Evolutionary conservation across 2,888 invertebrate genomes (phyloP).

Genomic region (Hydropsyche betteni): DNA sequence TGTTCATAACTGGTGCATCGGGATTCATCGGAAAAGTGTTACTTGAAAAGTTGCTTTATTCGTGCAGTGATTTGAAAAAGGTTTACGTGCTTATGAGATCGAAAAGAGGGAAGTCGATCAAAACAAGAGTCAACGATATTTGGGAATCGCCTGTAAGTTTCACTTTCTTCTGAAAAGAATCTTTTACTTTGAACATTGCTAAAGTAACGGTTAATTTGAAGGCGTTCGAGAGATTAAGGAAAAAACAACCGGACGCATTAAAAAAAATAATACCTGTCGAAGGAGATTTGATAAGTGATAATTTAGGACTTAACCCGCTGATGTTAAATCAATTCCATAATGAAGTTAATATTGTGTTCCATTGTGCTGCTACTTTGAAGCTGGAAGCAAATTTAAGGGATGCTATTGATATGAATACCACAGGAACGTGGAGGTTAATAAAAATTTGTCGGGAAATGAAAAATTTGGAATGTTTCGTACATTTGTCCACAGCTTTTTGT

Average conservation of each 20-base stretch:
- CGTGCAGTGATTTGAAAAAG: conserved; percentile 55
- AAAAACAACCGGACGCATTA: conserved; percentile 73
- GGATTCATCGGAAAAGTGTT: conserved; percentile 59
- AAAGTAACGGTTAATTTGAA: conserved; percentile 56
- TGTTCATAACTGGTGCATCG: conserved; percentile 57
- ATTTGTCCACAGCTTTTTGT: conserved; percentile 36
- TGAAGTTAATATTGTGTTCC: conserved; percentile 85
- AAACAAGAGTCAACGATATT: conserved; percentile 24
- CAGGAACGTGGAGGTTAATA: conserved; percentile 82
- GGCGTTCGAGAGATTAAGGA: conserved; percentile 77
- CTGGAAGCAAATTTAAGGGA: conserved; percentile 89
- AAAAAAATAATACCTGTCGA: conserved; percentile 78
- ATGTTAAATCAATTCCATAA: conserved; percentile 64
- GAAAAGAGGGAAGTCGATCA: conserved; percentile 53
- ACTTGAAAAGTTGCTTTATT: conserved; percentile 56
- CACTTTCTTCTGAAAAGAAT: neutral
- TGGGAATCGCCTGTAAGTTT: conserved; percentile 22
- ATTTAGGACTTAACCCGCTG: conserved; percentile 68
- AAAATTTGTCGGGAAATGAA: conserved; percentile 61
- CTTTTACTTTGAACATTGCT: neutral
- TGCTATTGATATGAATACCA: conserved; percentile 90
- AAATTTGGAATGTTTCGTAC: conserved; percentile 26
- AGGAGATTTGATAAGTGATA: conserved; percentile 77
- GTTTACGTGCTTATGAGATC: conserved; percentile 56
- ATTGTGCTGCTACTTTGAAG: conserved; percentile 90